Percentiles rank a stretch among this genome's conserved stretches.
Conservation (phyloP, 2,113 vertebrate genomes). For the Porphyrio hochstetteri region DNA sequence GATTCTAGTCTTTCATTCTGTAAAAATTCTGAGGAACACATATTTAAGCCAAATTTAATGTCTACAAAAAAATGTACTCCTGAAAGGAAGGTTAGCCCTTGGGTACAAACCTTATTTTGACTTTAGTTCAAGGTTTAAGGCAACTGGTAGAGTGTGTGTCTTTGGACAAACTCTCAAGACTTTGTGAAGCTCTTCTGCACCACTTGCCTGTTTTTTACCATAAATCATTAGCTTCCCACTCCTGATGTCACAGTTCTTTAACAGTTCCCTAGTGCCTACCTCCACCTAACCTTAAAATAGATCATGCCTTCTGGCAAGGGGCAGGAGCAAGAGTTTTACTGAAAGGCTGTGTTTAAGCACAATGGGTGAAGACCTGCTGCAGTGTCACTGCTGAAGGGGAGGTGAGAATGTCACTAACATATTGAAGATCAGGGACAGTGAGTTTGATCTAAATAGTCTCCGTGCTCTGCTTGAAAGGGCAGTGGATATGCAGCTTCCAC, state of each 20-base stretch:
- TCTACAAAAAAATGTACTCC: neutral
- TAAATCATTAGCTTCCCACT: slow-evolving; percentile 67
- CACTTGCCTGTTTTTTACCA: neutral
- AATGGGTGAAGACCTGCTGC: slow-evolving; percentile 48
- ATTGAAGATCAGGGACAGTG: neutral
- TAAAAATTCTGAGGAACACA: neutral
- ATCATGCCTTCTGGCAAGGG: slow-evolving; percentile 49
- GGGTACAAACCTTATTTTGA: neutral
- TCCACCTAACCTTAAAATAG: slow-evolving; percentile 63
- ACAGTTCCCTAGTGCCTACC: slow-evolving; percentile 32
- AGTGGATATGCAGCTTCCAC: neutral
- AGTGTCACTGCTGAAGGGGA: slow-evolving; percentile 53
- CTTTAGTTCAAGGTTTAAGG: neutral
- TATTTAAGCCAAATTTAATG: neutral
- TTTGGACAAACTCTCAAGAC: neutral
- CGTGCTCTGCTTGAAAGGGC: neutral
- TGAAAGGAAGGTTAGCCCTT: neutral
- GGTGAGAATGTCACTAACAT: slow-evolving; percentile 51
- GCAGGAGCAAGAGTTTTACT: slow-evolving; percentile 24
- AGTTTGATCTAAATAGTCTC: slow-evolving; percentile 19
- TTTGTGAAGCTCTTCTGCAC: neutral
- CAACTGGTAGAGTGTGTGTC: neutral
- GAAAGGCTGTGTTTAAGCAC: slow-evolving; percentile 34
- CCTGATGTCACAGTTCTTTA: slow-evolving; percentile 47
- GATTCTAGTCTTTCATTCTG: neutral